phyloP scores from a whole-genome alignment of 2,113 vertebrate species.

The Circaetus gallicus region DNA sequence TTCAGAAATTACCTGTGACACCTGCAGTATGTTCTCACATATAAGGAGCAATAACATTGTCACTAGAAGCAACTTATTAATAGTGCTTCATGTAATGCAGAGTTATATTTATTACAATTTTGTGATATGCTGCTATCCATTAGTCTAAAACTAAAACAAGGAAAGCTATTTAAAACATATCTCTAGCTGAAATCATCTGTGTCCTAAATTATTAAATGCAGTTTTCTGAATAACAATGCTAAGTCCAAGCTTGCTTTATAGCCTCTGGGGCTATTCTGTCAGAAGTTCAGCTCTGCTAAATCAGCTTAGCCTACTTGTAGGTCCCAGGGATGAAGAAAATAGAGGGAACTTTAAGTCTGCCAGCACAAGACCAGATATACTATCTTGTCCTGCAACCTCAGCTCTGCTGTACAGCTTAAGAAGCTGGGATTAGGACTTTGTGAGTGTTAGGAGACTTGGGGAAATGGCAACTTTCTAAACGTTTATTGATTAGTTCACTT shows the following conservation, averaged over 20 bases:
- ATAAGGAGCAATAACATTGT: not conserved
- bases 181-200: not conserved
- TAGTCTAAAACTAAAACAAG: slow-evolving; percentile 3
- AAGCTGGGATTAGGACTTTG: slow-evolving; percentile 34
- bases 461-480: slow-evolving; percentile 37
- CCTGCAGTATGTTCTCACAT: slow-evolving; percentile 9
- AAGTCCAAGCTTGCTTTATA: not conserved
- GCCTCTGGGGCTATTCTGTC: not conserved
- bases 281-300: not conserved
- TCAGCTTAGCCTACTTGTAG: not conserved
- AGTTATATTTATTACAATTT: not conserved
- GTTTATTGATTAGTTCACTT: slow-evolving; percentile 49
- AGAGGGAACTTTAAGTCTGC: slow-evolving; percentile 1
- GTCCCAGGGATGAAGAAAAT: slow-evolving; percentile 24
- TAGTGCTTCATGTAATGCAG: not conserved
- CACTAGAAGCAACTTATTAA: not conserved
- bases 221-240: not conserved
- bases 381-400: slow-evolving; percentile 30
- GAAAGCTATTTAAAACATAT: not conserved
- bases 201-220: not conserved
- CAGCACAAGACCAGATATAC: slow-evolving; percentile 12
- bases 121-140: not conserved
- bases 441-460: slow-evolving; percentile 39
- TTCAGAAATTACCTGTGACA: slow-evolving; percentile 16
- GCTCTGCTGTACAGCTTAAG: not conserved